Base-by-base conservation (phyloP, 1,140 invertebrate genomes). In the Diorhabda elongata region DNA sequence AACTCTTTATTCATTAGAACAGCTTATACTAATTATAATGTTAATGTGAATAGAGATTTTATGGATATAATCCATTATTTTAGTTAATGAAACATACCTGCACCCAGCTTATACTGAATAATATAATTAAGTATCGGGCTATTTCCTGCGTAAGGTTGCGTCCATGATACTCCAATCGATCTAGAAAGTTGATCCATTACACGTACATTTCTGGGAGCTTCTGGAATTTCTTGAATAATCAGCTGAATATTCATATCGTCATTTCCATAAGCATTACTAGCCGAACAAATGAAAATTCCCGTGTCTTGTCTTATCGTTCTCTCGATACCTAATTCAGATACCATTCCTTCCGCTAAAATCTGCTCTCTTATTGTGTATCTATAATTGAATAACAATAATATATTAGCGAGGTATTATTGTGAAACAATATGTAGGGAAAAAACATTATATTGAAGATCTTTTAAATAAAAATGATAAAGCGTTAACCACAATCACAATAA, bases 241-340 rank as follows among this genome's bases (percentile, higher is more conserved):
- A 98, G 85, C 76, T 95, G 91, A 78, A 96, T 94, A 42, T 90
- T 90, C 87, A 95, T 94, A 79, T 96, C 91, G 77, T 97, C 95
- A 74, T 91, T 89, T 41, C 96, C 96, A 77, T 95, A 95, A 58
- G 90, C 86, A 83, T 98, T 98, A 67, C 89, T 90, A 1, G 93
- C 94, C 64, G 89, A 84, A 82, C 96, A 98, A 41, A 93, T 92
- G 79, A 97, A 92, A 61, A 92, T 88, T 4, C 92, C 94, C 2
- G 94, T 94, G 82, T 98, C 96, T 74, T 92, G 90, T 47, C 93
- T 85, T 69, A 92, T 91, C 2, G 93, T 94, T 72, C 91, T 89
- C 64, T 90, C 84, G 64, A 98, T 92, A 47, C 76, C 74, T 61
- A 98, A 84, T 78, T 94, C 90, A 26, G 92, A 94, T 56, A 93